Evolutionary conservation across 30 jellyfish, hydroid and myxozoan species (phyloP).

Genomic region (Aurelia sp.): DNA sequence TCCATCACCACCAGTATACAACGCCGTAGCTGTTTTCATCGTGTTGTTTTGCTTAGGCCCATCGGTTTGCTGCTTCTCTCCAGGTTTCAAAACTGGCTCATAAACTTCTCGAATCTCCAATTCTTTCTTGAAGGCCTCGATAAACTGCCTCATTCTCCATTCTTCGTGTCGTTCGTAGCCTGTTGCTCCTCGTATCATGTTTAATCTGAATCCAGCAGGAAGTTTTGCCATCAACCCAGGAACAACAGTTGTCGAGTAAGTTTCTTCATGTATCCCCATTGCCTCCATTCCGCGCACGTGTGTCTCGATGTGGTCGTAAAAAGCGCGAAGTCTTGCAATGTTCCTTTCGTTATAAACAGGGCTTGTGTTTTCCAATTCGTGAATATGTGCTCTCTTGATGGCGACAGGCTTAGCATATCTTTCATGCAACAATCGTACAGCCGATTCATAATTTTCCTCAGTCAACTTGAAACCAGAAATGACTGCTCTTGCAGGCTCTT

Average conservation of each 20-base stretch:
- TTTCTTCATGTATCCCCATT: no score
- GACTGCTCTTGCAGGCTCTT: slow-evolving; percentile 20
- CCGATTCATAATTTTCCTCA: slow-evolving; percentile 1
- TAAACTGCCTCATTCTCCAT: no score
- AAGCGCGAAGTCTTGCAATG: not conserved
- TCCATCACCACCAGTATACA: not conserved
- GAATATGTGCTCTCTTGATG: slow-evolving; percentile 14
- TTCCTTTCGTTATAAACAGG: slow-evolving; percentile 3
- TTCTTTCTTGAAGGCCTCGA: no score
- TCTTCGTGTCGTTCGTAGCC: no score
- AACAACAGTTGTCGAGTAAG: no score
- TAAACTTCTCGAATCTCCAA: no score
- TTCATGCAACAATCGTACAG: not conserved
- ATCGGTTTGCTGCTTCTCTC: not conserved
- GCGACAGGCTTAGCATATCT: slow-evolving; percentile 16
- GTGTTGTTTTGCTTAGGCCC: no score
- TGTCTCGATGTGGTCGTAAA: not conserved
- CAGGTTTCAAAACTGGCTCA: not conserved
- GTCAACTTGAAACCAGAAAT: slow-evolving; percentile 14
- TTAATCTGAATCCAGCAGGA: no score
- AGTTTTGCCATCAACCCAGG: no score
- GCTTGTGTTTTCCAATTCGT: not conserved
- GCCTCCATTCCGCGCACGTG: not conserved
- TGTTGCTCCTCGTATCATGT: not conserved
- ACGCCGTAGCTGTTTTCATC: not conserved